Base-by-base conservation (phyloP, 2,888 invertebrate genomes). In the Boloria selene region DNA sequence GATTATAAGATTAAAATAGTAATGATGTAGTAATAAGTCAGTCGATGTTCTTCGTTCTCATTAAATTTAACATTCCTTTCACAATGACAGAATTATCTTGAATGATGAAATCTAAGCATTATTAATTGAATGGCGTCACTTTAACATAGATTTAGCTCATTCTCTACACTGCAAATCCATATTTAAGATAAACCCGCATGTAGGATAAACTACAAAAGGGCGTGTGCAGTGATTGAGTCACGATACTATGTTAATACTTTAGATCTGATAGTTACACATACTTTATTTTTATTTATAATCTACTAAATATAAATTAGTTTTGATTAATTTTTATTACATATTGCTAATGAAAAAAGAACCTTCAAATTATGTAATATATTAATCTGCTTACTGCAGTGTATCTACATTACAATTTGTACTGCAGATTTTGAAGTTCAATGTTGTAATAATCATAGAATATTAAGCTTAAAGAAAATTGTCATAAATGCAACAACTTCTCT, bases 191-290 rank as follows among this genome's bases (percentile, higher is more conserved):
- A 38, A 59, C 64, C 64, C 59, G 47, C 58, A 64, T 47, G 22
- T 56, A 53, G 58, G 79, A 72, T 79, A 79, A 79, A 82, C 31
- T 3, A 7, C 83, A 81, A 73, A 75, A 83, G 83, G 80, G 85
- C 86, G 79, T 88, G 87, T 87, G 88, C 87, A 78, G 14, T 70
- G 59, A 56, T 56, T 26, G 44, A 45, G 56, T 56, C 56, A 56
- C n/a, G 10, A 45, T 18, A n/a, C 26, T 45, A 16, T 38, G 31
- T 38, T 38, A 38, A 7, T 38, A 38, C 31, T 38, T 38, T 38
- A 2, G 10, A 38, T 38, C 31, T 38, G 31, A 38, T 38, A 38
- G 10, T 0, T 38, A 1, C 10, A 38, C 31, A 38, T 38, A n/a
- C n/a, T n/a, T n/a, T 38, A 38, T 38, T 10, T 10, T 38, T 10